These are phyloP conservation scores for Drosophila affinis DNA, from an alignment of 2,888 invertebrate species.

Conservation along the genomic window DNA sequence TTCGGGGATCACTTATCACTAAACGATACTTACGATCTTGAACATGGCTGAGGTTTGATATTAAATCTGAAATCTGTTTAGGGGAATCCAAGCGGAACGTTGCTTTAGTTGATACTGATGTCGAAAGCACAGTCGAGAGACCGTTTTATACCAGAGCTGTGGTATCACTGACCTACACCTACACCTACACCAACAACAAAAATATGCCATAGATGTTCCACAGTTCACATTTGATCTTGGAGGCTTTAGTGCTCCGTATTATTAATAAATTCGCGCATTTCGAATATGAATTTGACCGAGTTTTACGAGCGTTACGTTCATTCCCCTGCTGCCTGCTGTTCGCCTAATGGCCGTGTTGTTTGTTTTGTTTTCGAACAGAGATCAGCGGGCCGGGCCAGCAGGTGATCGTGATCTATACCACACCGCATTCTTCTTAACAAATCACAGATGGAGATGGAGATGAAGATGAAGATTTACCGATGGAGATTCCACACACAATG, in stretches of 20 bases:
- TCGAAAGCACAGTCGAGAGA: constrained; percentile 37
- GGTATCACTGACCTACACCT: constrained; percentile 71
- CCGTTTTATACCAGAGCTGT: constrained; percentile 60
- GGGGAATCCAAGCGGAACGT: constrained; percentile 15
- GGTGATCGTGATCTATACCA: constrained; percentile 14
- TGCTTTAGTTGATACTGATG: constrained; percentile 64
- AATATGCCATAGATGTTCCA: constrained; percentile 4
- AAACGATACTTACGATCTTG: constrained; percentile 66
- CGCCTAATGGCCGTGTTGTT: constrained; percentile 48
- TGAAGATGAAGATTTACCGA: constrained; percentile 53
- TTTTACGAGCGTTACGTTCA: constrained; percentile 46
- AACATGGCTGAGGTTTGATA: constrained; percentile 52
- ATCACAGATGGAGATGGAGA: constrained; percentile 20
- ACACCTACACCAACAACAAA: constrained; percentile 33
- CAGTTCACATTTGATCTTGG: constrained; percentile 27
- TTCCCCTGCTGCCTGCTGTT: constrained; percentile 20
- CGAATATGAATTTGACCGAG: constrained; percentile 71
- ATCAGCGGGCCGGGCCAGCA: constrained; percentile 5
- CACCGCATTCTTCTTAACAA: constrained; percentile 30
- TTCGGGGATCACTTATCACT: neutral
- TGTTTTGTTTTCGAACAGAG: constrained; percentile 18
- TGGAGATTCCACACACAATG: constrained; percentile 35
- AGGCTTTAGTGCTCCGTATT: constrained; percentile 53
- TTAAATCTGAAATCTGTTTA: neutral
- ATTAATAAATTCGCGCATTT: constrained; percentile 63